A percentile compares a stretch with the other conserved stretches of the same genome.
phyloP scores from a whole-genome alignment of 2,888 invertebrate genomes.

The Lumbricus terrestris region DNA sequence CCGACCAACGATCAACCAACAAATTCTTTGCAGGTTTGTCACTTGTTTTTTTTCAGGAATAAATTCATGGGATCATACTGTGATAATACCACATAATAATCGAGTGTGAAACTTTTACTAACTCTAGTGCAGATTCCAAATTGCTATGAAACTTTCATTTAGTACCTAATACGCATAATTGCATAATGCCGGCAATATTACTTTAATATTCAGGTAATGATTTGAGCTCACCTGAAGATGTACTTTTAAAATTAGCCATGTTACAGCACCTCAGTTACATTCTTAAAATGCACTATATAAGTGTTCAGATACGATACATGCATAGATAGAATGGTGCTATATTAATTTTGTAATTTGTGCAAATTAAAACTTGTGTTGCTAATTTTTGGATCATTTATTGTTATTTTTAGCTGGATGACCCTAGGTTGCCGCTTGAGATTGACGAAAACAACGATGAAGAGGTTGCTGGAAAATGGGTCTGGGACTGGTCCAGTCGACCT shows the following conservation, averaged over 20 bases:
- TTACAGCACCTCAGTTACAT: too few relatives aligned
- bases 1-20: conserved; percentile 44
- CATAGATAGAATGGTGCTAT: neutral
- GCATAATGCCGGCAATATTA: too few relatives aligned
- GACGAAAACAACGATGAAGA: neutral
- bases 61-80: conserved; percentile 16
- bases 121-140: too few relatives aligned
- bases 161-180: too few relatives aligned
- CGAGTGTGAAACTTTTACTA: too few relatives aligned
- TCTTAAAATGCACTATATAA: neutral
- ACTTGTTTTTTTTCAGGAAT: neutral
- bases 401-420: neutral
- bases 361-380: neutral
- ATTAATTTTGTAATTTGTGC: neutral
- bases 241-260: too few relatives aligned
- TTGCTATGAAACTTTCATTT: too few relatives aligned
- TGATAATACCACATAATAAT: too few relatives aligned
- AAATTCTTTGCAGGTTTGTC: neutral
- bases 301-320: neutral
- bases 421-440: neutral
- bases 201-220: too few relatives aligned
- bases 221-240: too few relatives aligned
- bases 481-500: conserved; percentile 56
- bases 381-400: neutral
- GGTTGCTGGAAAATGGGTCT: conserved; percentile 47